A percentile compares a stretch with the other conserved stretches of the same genome.
Conservation (phyloP, 2,888 invertebrate species). For the Stenolophus ochropezus region DNA sequence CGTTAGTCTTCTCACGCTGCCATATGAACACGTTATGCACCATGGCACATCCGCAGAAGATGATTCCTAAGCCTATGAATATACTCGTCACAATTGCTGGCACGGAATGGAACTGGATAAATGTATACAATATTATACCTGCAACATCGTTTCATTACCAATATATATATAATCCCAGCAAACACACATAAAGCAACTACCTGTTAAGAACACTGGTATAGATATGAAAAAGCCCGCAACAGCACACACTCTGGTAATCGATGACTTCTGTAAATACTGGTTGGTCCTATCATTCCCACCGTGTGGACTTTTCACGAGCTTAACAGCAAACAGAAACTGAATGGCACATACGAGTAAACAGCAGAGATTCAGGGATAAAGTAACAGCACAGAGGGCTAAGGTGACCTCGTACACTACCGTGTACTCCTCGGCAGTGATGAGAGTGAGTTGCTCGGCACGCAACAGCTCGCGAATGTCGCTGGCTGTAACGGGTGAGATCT, state of each 20-base stretch:
- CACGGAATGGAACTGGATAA: slow-evolving; percentile 93
- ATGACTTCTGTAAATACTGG: slow-evolving; percentile 94
- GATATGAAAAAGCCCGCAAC: slow-evolving; percentile 96
- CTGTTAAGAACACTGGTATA: slow-evolving; percentile 94
- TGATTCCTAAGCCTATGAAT: slow-evolving; percentile 92
- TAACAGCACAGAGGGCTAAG: slow-evolving; percentile 90
- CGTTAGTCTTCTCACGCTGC: slow-evolving; percentile 92
- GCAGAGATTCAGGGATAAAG: slow-evolving; percentile 91
- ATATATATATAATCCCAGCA: slow-evolving; percentile 61
- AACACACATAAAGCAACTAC: slow-evolving; percentile 75
- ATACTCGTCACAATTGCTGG: slow-evolving; percentile 93
- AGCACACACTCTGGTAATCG: slow-evolving; percentile 91
- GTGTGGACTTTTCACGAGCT: slow-evolving; percentile 90
- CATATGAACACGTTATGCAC: slow-evolving; percentile 96
- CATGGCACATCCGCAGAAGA: slow-evolving; percentile 95
- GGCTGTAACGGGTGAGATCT: slow-evolving; percentile 85
- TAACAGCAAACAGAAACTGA: slow-evolving; percentile 95
- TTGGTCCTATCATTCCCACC: slow-evolving; percentile 87
- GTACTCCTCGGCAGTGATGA: slow-evolving; percentile 85
- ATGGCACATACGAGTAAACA: slow-evolving; percentile 95
- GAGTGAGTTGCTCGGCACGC: slow-evolving; percentile 76
- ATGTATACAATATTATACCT: slow-evolving; percentile 94
- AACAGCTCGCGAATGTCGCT: slow-evolving; percentile 76
- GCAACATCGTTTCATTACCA: slow-evolving; percentile 68
- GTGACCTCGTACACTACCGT: slow-evolving; percentile 94